These are phyloP conservation scores for Poecilobothrus nobilitatus DNA, from an alignment of 2,888 invertebrate species.

Conservation along the genomic window DNA sequence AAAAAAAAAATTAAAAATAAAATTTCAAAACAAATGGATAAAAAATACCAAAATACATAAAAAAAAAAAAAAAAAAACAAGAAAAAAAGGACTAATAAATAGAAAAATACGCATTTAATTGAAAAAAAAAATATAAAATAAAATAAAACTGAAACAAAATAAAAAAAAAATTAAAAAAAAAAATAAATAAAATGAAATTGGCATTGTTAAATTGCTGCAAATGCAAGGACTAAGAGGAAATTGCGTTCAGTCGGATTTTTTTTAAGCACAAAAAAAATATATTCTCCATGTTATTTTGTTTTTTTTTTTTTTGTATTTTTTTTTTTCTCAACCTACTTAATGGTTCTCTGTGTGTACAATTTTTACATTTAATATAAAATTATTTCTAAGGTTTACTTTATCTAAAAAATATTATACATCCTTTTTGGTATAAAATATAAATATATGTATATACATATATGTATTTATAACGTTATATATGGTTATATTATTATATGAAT, in stretches of 20 bases:
- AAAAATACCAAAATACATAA: neutral
- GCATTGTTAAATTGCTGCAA: slow-evolving; percentile 4
- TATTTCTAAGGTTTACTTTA: neutral
- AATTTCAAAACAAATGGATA: neutral
- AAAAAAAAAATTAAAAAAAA: neutral
- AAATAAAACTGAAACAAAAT: neutral
- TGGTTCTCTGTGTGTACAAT: neutral
- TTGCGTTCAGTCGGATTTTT: neutral
- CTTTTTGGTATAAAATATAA: neutral
- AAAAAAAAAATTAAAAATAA: too few species aligned
- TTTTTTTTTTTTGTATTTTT: neutral
- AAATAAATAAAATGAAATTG: neutral
- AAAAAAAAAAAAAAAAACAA: neutral
- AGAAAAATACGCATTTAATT: slow-evolving; percentile 1
- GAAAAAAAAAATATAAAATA: neutral
- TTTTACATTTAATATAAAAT: too few species aligned
- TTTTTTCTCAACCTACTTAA: neutral
- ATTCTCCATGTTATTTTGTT: neutral
- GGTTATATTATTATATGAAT: too few species aligned
- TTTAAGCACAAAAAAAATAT: too few species aligned
- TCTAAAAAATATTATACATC: neutral
- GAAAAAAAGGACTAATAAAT: slow-evolving; percentile 1
- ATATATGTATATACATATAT: neutral
- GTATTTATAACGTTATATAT: too few species aligned
- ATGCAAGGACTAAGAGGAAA: neutral